Evolutionary conservation across 2,888 invertebrate species (phyloP).

Genomic region (Polydrusus pterygomalis): DNA sequence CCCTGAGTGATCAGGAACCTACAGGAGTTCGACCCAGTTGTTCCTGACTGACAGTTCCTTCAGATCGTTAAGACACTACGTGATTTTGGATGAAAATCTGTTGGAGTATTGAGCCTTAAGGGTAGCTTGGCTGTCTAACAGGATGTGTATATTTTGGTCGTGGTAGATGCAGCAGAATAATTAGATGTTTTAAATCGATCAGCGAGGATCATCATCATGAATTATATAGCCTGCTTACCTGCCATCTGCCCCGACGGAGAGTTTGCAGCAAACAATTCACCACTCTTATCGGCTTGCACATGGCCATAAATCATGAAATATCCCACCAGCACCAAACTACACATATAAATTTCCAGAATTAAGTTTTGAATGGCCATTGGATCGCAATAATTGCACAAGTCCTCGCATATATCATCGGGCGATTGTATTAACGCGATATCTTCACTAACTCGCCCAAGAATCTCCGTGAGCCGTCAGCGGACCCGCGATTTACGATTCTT

Average conservation of each 20-base stretch:
- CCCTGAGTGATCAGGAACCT: no score
- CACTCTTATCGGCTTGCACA: constrained; percentile 31
- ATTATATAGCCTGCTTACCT: neutral
- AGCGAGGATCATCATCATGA: no score
- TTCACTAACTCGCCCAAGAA: constrained; percentile 67
- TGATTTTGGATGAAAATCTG: no score
- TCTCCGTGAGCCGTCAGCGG: constrained; percentile 64
- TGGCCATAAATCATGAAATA: constrained; percentile 36
- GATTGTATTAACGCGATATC: constrained; percentile 68
- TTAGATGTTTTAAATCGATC: no score
- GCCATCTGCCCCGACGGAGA: neutral
- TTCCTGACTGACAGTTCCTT: no score
- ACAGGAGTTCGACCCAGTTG: no score
- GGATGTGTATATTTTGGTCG: no score
- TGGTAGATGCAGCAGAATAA: no score
- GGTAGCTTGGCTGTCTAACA: no score
- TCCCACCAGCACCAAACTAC: constrained; percentile 47
- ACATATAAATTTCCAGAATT: constrained; percentile 55
- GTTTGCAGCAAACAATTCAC: constrained; percentile 13
- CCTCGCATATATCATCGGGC: constrained; percentile 66
- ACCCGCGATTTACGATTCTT: constrained; percentile 66
- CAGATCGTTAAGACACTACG: no score
- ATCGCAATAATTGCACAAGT: constrained; percentile 67
- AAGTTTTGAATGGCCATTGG: constrained; percentile 60
- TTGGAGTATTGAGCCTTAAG: no score